Evolutionary conservation across 2,888 invertebrate species (phyloP), one percentile per base, ranked within the genome.

Genomic region (Ormyrus rosae): DNA sequence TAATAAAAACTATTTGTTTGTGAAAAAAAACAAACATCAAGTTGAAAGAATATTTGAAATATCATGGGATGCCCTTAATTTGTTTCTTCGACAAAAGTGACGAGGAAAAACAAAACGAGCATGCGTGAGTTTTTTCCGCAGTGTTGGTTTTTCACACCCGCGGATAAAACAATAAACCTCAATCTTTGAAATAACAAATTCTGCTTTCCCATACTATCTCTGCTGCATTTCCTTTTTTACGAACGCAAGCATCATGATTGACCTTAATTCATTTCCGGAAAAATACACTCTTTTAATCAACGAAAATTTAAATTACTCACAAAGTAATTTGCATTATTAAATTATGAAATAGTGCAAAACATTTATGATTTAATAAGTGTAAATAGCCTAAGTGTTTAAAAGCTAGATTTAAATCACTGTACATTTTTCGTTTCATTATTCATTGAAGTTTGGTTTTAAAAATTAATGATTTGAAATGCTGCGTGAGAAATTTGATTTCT

Each of bases 151-250:
- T 68, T 68, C 60, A 56, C 51, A 13, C 53, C 34, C 60, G 9
- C 45, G 6, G 51, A 50, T 58, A 68, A 61, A 68, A 75, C 60
- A 53, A 56, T 68, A 56, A 74, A 74, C 65, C 45, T 6, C 19
- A 19, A n/a, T 65, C 19, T 48, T 51, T 68, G 60, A 61, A 75
- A 64, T 68, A 68, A 45, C 50, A 75, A 53, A 53, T 45, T 48
- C 56, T 8, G 56, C 19, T 50, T 65, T 48, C 55, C 34, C 4
- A 34, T 34, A 48, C 60, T 60, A 46, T 46, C 67, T 75, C 10
- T 11, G 7, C 60, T 70, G 48, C 56, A 74, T 74, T 74, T 65
- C 50, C 65, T 51, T 75, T 73, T 73, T 64, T 56, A 46, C 55
- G 8, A 55, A n/a, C 50, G 7, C 10, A 13, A 56, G 56, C 56